Conservation (phyloP, 2,888 invertebrate species). For the Falcaria lacertinaria region DNA sequence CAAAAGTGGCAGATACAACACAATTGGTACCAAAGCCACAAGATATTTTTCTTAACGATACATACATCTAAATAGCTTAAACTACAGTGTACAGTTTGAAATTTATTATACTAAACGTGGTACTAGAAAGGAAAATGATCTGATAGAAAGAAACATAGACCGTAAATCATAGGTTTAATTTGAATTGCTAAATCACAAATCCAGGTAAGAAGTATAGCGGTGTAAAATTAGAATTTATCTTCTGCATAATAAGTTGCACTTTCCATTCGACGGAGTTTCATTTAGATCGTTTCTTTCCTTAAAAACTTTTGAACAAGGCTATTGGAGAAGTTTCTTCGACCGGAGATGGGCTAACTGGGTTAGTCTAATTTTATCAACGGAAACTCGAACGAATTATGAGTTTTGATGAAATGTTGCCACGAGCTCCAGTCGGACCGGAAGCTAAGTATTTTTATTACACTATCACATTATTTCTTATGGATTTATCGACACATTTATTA, state of each 20-base stretch:
- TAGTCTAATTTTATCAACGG: conserved; percentile 68
- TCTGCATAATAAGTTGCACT: not conserved
- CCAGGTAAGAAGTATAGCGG: not conserved
- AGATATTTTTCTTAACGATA: no score
- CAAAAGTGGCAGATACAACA: no score
- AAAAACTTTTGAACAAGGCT: conserved; percentile 10
- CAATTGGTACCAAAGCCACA: no score
- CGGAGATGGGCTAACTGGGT: conserved; percentile 58
- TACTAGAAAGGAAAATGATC: not conserved
- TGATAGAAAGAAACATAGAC: not conserved
- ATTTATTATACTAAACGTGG: no score
- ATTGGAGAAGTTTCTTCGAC: conserved; percentile 34
- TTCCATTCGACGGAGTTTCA: not conserved
- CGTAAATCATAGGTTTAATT: not conserved
- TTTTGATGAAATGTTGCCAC: conserved; percentile 69
- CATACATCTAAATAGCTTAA: no score
- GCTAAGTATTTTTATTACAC: conserved; percentile 10
- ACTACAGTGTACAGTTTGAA: no score
- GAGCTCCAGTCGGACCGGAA: conserved; percentile 54
- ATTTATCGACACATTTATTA: conserved; percentile 32
- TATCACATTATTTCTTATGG: conserved; percentile 25
- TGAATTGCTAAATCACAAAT: conserved; percentile 1
- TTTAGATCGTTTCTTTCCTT: not conserved
- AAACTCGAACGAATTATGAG: conserved; percentile 72
- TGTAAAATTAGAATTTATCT: not conserved